phyloP scores from a whole-genome alignment of 2,888 invertebrate genomes.

The Lamellibrachia satsuma region DNA sequence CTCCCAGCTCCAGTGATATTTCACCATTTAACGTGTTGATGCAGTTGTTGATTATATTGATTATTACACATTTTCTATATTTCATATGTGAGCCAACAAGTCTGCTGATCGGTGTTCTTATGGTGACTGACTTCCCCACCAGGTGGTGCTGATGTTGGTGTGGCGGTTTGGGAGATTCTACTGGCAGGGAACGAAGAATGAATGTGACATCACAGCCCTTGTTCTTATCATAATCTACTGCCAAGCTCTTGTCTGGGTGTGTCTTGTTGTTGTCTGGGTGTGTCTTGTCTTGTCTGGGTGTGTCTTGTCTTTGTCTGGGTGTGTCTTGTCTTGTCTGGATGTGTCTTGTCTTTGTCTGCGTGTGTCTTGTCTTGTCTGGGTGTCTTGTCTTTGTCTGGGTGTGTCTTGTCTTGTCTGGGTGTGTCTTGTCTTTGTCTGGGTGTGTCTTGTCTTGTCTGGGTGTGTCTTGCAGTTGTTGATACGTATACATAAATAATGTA shows the following conservation, averaged over 20 bases:
- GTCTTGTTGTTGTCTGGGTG: not conserved
- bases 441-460: too few species aligned
- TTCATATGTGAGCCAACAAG: not conserved
- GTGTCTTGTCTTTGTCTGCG: too few species aligned
- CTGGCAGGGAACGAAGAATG: not conserved
- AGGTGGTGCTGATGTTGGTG: not conserved
- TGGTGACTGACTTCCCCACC: not conserved
- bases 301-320: too few species aligned
- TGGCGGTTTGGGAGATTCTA: not conserved
- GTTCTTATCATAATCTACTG: not conserved
- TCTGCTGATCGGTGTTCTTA: not conserved
- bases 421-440: too few species aligned
- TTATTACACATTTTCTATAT: not conserved
- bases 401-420: too few species aligned
- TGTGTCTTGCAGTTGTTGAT: too few species aligned
- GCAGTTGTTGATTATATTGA: not conserved
- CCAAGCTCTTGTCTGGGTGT: not conserved
- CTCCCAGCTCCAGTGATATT: not conserved
- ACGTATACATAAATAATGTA: too few species aligned
- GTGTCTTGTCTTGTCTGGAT: too few species aligned
- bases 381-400: too few species aligned
- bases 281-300: too few species aligned
- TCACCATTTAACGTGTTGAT: not conserved
- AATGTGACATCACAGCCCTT: not conserved
- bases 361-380: too few species aligned